Evolutionary conservation across 2,113 vertebrate genomes (phyloP), one percentile per base, ranked within the genome.

Genomic region (Dasyprocta punctata): DNA sequence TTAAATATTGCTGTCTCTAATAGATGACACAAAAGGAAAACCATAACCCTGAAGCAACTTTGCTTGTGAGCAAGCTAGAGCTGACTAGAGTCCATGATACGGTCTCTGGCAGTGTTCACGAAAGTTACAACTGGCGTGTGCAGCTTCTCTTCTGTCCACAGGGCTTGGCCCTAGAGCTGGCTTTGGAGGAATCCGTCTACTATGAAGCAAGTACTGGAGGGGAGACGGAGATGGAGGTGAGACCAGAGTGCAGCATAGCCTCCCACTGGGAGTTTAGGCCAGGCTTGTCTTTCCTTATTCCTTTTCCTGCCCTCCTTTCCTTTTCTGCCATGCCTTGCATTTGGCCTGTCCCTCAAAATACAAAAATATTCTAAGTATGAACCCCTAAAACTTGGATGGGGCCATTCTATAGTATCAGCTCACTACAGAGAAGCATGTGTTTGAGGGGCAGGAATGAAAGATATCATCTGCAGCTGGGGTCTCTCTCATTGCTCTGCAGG

Each of bases 191-290:
- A 11, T 33, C 8, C 33, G 28, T 3, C 9, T 61, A 26, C 17
- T 1, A 0, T 11, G 33, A n/a, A n/a, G 38, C 6, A 36, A 44
- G n/a, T 52, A 22, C 44, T 1, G 2, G 28, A 26, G 52, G 56
- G 7, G 20, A 3, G 7, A 0, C 5, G 0, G 36, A 16, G 26
- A 22, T 3, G 22, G 12, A 36, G 6, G 13, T 49, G 14, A 2
- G 7, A n/a, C 22, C 7, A 12, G 13, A 41, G 38, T 5, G 5
- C 38, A 20, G 13, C 17, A 4, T 0, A 3, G 14, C 11, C 13
- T 22, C 12, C 17, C 7, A 2, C 0, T 1, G 5, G 49, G 26
- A 1, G 2, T 22, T 36, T 3, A 38, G 20, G 28, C n/a, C 24
- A 20, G 12, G 5, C 78, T 78, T 22, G 0, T 8, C 30, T 11